Evolutionary conservation across 1,140 invertebrate genomes (phyloP), one percentile per base, ranked within the genome.

Genomic region (Drosophila insularis): DNA sequence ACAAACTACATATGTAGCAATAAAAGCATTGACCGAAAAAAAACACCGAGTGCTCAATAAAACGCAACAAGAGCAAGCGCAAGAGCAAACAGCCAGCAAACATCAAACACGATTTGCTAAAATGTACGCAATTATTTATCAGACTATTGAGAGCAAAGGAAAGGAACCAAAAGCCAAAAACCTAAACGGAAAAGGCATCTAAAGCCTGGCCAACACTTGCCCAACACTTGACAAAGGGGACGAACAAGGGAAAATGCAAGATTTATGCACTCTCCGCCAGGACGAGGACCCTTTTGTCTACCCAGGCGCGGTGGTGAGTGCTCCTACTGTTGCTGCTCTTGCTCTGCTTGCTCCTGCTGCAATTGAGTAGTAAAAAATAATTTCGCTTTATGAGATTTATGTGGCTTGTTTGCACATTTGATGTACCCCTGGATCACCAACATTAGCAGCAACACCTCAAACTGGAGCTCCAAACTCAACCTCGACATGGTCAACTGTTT

Each of bases 81-180:
- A 85, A 81, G 43, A 72, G 63, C 61, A 67, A 84, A 80, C 69
- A 70, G 79, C 70, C 70, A 61, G 39, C 59, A 89, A 90, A 90
- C 87, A 82, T 90, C 87, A 90, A 90, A 90, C 87, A 90, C 82
- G 82, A 87, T 90, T 90, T 90, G 80, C 75, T 78, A 80, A 90
- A 90, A 90, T 90, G 87, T 90, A 87, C 80, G 87, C 87, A 90
- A 90, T 90, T 90, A 90, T 90, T 90, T 90, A 90, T 84, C 82
- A 80, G 62, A 89, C 78, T 81, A 70, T 84, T 70, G 63, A 35
- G 58, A 75, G 58, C 14, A 56, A 46, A 63, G 43, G 21, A 23
- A 75, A 68, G 64, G 55, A 72, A 53, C 40, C 66, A 55, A 40
- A 32, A 63, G 71, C 72, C 66, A 71, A 65, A 55, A 55, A 58